These are phyloP conservation scores for Odontophorus gujanensis DNA, from an alignment of 2,113 vertebrate species.

Conservation along the genomic window DNA sequence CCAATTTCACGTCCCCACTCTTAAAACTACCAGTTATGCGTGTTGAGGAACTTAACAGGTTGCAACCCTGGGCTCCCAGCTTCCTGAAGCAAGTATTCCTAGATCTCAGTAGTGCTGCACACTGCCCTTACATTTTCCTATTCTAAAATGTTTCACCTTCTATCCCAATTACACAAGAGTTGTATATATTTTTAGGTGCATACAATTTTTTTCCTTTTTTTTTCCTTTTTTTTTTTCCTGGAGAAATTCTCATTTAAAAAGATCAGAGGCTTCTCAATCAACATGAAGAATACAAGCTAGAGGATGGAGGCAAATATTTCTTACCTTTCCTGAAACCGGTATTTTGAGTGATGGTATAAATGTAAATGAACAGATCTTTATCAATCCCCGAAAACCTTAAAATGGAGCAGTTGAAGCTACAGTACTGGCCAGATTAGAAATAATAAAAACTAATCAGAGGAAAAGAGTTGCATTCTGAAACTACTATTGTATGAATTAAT, in stretches of 20 bases:
- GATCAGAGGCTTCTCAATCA: neutral
- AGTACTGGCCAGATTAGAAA: neutral
- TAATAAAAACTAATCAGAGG: neutral
- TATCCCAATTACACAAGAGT: neutral
- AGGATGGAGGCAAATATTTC: neutral
- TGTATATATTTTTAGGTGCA: neutral
- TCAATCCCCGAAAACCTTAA: neutral
- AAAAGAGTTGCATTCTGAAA: neutral
- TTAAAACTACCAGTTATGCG: neutral
- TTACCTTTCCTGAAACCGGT: neutral
- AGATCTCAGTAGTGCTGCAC: neutral
- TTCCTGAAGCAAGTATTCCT: neutral
- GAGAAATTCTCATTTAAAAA: neutral
- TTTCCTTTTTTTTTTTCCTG: neutral
- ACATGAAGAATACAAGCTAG: neutral
- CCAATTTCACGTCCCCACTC: neutral
- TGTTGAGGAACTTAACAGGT: neutral
- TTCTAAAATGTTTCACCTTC: neutral
- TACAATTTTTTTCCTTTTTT: neutral
- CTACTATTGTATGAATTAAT: neutral
- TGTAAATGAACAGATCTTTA: neutral
- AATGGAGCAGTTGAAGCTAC: neutral
- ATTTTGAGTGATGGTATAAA: neutral
- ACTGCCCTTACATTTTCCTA: neutral
- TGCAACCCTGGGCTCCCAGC: neutral